Conservation (phyloP, 2,113 vertebrate genomes). For the Felis chaus region DNA sequence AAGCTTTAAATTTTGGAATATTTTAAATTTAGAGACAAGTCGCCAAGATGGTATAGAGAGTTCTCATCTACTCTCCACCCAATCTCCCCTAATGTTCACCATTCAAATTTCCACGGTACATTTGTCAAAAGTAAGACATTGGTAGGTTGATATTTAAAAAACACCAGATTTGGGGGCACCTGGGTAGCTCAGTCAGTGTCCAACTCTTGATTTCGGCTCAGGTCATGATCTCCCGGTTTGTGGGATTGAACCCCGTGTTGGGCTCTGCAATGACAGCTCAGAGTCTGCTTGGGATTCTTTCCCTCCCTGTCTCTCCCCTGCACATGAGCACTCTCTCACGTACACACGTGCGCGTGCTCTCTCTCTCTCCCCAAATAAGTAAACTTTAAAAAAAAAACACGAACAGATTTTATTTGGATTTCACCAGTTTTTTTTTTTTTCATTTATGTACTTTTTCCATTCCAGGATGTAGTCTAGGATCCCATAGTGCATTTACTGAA, state of each 20-base stretch:
- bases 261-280: no score
- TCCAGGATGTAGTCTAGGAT: background rate
- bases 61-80: background rate
- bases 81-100: background rate
- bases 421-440: background rate
- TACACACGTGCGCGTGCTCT: no score
- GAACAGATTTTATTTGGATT: background rate
- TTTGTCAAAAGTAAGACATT: background rate
- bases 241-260: no score
- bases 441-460: background rate
- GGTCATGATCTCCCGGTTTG: no score
- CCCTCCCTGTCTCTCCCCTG: no score
- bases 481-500: background rate
- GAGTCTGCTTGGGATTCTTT: no score
- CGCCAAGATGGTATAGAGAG: background rate
- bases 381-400: no score
- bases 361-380: no score
- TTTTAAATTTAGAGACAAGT: background rate
- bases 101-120: background rate
- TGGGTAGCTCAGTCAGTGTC: no score
- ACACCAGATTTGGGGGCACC: background rate
- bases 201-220: no score
- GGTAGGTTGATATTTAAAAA: background rate
- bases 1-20: background rate
- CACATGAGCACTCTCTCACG: no score